These are phyloP conservation scores for Halocaridina rubra DNA, from an alignment of 2,888 invertebrate species.

Conservation along the genomic window DNA sequence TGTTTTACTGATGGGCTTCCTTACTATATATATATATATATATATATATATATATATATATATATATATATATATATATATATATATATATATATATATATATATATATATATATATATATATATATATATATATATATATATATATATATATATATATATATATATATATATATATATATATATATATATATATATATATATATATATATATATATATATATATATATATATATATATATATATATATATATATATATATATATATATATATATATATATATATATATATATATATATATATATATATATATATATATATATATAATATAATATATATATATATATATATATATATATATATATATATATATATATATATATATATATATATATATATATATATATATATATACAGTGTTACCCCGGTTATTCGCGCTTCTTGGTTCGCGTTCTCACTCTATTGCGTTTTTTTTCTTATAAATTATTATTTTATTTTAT, in stretches of 20 bases:
- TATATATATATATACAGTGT: too few species aligned
- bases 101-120: slow-evolving; percentile 36
- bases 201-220: slow-evolving; percentile 28
- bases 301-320: too few species aligned
- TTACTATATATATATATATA: too few species aligned
- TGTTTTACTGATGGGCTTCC: too few species aligned
- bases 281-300: slow-evolving; percentile 13
- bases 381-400: too few species aligned
- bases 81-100: slow-evolving; percentile 14
- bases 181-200: slow-evolving; percentile 32
- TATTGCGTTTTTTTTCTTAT: too few species aligned
- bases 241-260: slow-evolving; percentile 19
- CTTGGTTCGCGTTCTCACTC: too few species aligned
- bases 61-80: slow-evolving; percentile 13
- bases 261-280: slow-evolving; percentile 19
- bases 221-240: slow-evolving; percentile 1
- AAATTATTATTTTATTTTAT: too few species aligned
- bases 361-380: too few species aligned
- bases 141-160: slow-evolving; percentile 39
- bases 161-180: slow-evolving; percentile 16
- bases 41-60: neutral
- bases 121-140: slow-evolving; percentile 30
- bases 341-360: too few species aligned
- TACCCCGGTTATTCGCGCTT: too few species aligned
- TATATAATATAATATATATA: too few species aligned